Base-by-base conservation (phyloP, 2,113 vertebrate species). In the Serinus canaria region DNA sequence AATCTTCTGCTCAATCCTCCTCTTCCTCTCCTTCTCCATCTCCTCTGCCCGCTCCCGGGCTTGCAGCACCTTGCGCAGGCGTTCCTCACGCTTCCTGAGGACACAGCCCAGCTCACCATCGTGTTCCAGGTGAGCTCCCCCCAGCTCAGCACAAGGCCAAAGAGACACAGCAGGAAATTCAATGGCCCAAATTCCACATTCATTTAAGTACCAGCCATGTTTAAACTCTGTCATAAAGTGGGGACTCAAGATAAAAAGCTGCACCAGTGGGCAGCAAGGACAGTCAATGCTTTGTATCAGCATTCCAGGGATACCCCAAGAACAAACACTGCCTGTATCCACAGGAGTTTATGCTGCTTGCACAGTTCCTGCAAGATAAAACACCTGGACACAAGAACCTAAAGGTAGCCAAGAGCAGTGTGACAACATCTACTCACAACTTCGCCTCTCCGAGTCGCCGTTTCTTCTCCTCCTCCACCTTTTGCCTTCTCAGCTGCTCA, bases 391-490 rank as follows among this genome's bases (percentile, higher is more conserved):
- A 14, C 2, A 21, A 49, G 52, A 31, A 44, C 30, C 60, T 23
- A 5, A 9, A 64, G 31, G 73, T 3, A 3, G 4, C 69, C 35
- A 43, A 77, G 43, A 80, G 67, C 41, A 67, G 12, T 2, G 6
- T 44, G 12, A 59, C 14, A 5, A 7, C 31, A 10, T n/a, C 10
- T 63, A 97, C 98, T 98, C 87, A 99, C 99, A 98, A 97, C 97
- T 98, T 99, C 2, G 98, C 94, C 76, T 99, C 99, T 31, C 98
- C 99, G 9, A 98, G 97, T 28, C 98, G 98, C 62, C 91, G 97
- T 50, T 97, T 99, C 94, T 98, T 99, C 41, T 99, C 98, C 72
- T 99, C 99, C 84, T 99, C 99, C 95, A 99, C 92, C 89, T 99
- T 99, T 77, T 98, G 98, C 94, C 98, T 98, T 35, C 99, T 98